Base-by-base conservation (phyloP, 30 jellyfish, hydroid and myxozoan species). In the Pelagia noctiluca region DNA sequence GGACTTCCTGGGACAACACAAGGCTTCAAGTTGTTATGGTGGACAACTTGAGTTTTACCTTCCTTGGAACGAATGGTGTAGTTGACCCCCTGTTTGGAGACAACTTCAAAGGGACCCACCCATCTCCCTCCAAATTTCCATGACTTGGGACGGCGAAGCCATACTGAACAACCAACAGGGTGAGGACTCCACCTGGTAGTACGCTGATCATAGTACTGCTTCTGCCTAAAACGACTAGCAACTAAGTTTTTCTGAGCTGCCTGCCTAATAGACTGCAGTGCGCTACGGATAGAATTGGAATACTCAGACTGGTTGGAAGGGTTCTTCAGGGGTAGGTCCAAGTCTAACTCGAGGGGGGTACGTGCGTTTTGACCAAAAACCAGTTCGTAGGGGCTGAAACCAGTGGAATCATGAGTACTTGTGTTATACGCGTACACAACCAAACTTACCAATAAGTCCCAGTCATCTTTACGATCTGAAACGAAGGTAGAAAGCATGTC, bases 111-210 rank as follows among this genome's bases (percentile, higher is more conserved):
- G 24, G 63, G 63, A 2, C 34, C 34, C 63, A 32, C 36, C 81
- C 81, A 29, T 68, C 34, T 61, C 63, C n/a, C n/a, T 67, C 31
- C 34, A 34, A n/a, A n/a, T n/a, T n/a, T n/a, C n/a, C n/a, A n/a
- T n/a, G n/a, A n/a, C n/a, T n/a, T n/a, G n/a, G n/a, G 67, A 63
- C 81, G 81, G 36, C 81, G 63, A 32, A 64, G 32, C 78, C 78
- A 64, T 24, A 64, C 78, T 64, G 78, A 64, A 64, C 78, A 50
- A 30, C 54, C 78, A 64, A 64, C 78, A 24, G 78, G 78, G 54
- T 30, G 78, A 24, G 78, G 78, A 53, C 32, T 64, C 78, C 54
- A 64, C 28, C 32, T 64, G 54, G 54, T 30, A 29, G 78, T 53
- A 64, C 28, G 63, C 81, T 35, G 4, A 68, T 68, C 81, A 22